These are phyloP conservation scores for Troides aeacus DNA, from an alignment of 2,888 invertebrate genomes.

Conservation along the genomic window DNA sequence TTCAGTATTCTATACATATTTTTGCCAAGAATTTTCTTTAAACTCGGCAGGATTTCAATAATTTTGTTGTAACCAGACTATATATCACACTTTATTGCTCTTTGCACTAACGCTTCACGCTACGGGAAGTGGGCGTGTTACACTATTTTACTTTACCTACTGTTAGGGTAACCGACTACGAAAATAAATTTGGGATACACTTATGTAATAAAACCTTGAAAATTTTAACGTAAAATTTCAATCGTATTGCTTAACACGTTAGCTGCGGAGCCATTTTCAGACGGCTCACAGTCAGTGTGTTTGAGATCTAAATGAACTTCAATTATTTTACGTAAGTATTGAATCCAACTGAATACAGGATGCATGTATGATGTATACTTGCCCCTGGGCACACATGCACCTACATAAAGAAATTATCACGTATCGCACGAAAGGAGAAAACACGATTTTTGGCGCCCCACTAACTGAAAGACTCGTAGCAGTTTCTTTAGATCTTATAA, in stretches of 20 bases:
- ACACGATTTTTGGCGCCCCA: too few relatives aligned
- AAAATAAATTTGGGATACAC: slow-evolving; percentile 4
- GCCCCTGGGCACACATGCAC: too few relatives aligned
- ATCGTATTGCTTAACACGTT: neutral
- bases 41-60: slow-evolving; percentile 20
- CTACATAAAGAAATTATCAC: too few relatives aligned
- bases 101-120: slow-evolving; percentile 27
- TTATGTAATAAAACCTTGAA: neutral
- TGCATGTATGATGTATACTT: too few relatives aligned
- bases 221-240: neutral
- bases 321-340: too few relatives aligned
- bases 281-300: too few relatives aligned
- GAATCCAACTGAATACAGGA: too few relatives aligned
- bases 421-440: too few relatives aligned
- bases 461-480: too few relatives aligned
- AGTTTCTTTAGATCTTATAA: too few relatives aligned
- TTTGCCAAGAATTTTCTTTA: slow-evolving; percentile 26
- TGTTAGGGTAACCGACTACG: slow-evolving; percentile 17
- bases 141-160: slow-evolving; percentile 20
- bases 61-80: slow-evolving; percentile 26
- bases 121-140: slow-evolving; percentile 28
- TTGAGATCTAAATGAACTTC: too few relatives aligned
- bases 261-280: too few relatives aligned
- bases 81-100: slow-evolving; percentile 31
- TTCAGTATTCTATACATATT: slow-evolving; percentile 16